Evolutionary conservation across 2,113 vertebrate genomes (phyloP).

Genomic region (Myotis lucifugus): DNA sequence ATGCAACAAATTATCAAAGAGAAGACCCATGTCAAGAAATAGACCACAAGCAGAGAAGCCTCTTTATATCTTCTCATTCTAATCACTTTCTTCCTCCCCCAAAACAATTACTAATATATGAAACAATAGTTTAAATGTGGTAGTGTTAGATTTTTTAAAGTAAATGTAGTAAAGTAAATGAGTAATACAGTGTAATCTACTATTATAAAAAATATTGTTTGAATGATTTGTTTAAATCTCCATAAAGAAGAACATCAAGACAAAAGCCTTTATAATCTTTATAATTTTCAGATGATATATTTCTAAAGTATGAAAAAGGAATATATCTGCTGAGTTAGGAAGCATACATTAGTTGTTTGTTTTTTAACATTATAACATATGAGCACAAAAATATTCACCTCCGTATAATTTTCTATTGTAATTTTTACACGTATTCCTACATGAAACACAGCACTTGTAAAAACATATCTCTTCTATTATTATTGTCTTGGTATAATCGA

Average conservation of each 20-base stretch:
- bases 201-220: not conserved
- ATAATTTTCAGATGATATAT: not conserved
- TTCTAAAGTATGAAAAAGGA: not conserved
- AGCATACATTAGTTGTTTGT: not conserved
- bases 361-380: not conserved
- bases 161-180: not conserved
- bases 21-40: not conserved
- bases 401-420: not conserved
- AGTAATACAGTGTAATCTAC: not conserved
- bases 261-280: not conserved
- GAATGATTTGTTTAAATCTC: not conserved
- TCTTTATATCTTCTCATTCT: not conserved
- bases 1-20: not conserved
- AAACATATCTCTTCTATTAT: not conserved
- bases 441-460: not conserved
- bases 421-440: not conserved
- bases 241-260: not conserved
- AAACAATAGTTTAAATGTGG: not conserved
- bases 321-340: not conserved
- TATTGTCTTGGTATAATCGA: not conserved
- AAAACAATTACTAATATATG: not conserved
- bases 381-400: not conserved
- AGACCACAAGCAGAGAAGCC: not conserved
- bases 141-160: not conserved
- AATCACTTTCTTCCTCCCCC: not conserved